These are phyloP conservation scores for Choloepus didactylus DNA, from an alignment of 2,797 vertebrate genomes.

Conservation along the genomic window DNA sequence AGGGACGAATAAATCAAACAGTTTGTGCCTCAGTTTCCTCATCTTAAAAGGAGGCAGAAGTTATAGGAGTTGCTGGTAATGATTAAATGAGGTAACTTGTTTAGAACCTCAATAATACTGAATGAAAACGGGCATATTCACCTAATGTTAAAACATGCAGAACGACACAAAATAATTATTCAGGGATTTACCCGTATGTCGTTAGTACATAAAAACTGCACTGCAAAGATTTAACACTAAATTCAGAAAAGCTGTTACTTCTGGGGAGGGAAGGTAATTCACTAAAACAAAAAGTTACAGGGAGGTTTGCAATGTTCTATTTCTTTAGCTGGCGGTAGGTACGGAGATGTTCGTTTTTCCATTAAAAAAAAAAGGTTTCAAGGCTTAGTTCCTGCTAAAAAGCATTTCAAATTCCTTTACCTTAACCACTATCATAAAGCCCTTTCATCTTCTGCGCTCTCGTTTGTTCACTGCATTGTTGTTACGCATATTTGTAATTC, in stretches of 20 bases:
- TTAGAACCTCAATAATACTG: background rate
- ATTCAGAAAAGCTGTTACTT: background rate
- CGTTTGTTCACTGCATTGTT: background rate
- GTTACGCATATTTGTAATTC: rapidly evolving
- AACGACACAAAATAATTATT: background rate
- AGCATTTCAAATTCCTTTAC: background rate
- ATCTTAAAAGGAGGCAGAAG: background rate
- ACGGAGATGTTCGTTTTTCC: background rate
- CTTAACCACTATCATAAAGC: background rate
- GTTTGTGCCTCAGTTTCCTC: background rate
- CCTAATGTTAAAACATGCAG: background rate
- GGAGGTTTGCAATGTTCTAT: background rate
- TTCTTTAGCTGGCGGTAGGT: background rate
- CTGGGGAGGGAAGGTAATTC: background rate
- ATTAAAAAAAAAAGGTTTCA: background rate
- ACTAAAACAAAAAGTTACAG: background rate
- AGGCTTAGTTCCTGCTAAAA: background rate
- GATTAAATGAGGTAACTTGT: background rate
- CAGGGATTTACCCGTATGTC: background rate
- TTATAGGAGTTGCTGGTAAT: background rate
- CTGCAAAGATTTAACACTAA: background rate
- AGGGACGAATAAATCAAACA: background rate
- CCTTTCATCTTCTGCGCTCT: background rate
- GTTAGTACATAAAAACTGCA: background rate
- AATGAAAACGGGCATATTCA: background rate